Evolutionary conservation across 2,888 invertebrate genomes (phyloP), one percentile per base, ranked within the genome.

Genomic region (Punctoribates punctum): DNA sequence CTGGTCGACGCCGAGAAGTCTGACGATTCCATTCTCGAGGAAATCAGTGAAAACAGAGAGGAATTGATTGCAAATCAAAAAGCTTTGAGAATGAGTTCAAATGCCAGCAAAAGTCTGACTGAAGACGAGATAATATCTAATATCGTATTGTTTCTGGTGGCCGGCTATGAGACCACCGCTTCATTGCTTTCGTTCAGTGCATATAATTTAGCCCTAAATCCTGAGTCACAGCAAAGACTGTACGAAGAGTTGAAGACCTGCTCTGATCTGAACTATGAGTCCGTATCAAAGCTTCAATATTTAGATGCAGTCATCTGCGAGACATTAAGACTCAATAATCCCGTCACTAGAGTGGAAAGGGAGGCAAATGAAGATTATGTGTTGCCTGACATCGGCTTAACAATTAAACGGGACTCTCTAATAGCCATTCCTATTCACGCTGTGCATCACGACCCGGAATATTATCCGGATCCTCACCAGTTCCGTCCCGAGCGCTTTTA

Each of bases 401-500:
- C 15, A 11, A 15, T 77, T 13, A 46, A 23, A 17, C n/a, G 17
- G 0, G 54, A 20, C 0, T 86, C 85, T 0, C 80, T 84, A n/a
- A 82, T 88, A 2, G 84, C 88, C 25, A 85, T 89, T 65, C 87
- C 88, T 15, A 84, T 85, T 8, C 85, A 86, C 79, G 86, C 87
- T 34, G 86, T 89, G 79, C 89, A 89, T 79, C 87, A 86, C 82
- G 88, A 89, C 81, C 86, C 88, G 0, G 85, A 86, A 1, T 84
- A 87, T 80, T 89, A 87, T 79, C 87, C 88, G 0, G 85, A 89
- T 11, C 90, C 90, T 0, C 85, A 88, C 0, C 85, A 85, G 48
- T 87, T 86, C 80, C 83, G 85, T 75, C 87, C 87, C 2, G 85
- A 86, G 42, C 83, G 87, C 79, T 87, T 87, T 82, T 81, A 77